A percentile compares a stretch with the other conserved stretches of the same genome.
Conservation (phyloP, 2,113 vertebrate genomes). For the Colistium nudipinnis region DNA sequence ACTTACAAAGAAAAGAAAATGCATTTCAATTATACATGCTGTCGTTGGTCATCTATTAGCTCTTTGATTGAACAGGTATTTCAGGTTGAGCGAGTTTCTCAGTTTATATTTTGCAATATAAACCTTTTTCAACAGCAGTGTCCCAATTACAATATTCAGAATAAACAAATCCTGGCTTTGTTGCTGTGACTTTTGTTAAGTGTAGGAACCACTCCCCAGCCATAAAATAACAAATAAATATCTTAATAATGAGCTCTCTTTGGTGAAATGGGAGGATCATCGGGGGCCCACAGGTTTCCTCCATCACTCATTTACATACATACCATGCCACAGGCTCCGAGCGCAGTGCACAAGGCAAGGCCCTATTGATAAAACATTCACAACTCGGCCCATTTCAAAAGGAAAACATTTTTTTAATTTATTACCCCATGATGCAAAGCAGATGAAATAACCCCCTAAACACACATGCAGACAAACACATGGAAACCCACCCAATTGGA, state of each 20-base stretch:
- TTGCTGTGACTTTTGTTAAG: background rate
- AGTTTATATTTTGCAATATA: background rate
- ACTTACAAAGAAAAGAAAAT: background rate
- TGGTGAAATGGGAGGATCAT: constrained; percentile 32
- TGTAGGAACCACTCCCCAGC: background rate
- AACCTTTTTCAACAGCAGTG: background rate
- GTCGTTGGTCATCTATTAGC: no score
- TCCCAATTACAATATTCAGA: background rate
- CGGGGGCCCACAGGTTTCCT: background rate
- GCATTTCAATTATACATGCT: background rate
- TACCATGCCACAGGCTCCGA: constrained; percentile 29
- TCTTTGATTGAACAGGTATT: no score
- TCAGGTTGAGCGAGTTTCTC: no score
- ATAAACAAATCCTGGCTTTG: background rate
- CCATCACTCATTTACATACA: constrained; percentile 16
- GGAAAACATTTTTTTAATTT: constrained; percentile 62
- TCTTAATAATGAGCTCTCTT: background rate
- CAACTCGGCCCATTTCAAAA: constrained; percentile 71
- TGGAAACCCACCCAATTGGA: constrained; percentile 61
- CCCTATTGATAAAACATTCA: constrained; percentile 67
- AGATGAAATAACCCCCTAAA: constrained; percentile 76
- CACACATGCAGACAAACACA: constrained; percentile 27
- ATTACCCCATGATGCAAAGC: constrained; percentile 79
- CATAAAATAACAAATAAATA: background rate
- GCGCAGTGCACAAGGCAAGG: constrained; percentile 40